phyloP scores from a whole-genome alignment of 23 tunicate genomes.

The Botrylloides violaceus region DNA sequence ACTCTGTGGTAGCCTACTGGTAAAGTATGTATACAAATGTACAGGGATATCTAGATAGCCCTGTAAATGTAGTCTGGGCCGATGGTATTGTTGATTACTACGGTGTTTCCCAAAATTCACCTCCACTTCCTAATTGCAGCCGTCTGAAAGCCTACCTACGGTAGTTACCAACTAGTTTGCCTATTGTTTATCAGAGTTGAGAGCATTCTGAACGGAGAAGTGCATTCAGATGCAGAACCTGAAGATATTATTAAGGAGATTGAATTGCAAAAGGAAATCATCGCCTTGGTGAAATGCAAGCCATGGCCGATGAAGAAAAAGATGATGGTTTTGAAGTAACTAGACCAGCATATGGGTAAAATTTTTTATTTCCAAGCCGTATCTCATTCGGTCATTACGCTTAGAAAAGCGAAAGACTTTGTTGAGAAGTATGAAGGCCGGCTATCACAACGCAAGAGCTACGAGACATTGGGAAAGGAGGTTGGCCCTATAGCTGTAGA shows the following conservation, averaged over 20 bases:
- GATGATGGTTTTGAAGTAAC: conserved; percentile 36
- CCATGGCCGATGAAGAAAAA: conserved; percentile 72
- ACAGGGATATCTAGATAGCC: too few relatives aligned
- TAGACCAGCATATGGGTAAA: not conserved
- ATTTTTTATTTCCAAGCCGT: not conserved
- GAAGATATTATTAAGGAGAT: conserved; percentile 30
- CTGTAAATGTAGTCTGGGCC: too few relatives aligned
- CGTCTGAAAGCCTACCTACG: too few relatives aligned
- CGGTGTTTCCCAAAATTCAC: too few relatives aligned
- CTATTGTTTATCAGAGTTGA: conserved; percentile 4
- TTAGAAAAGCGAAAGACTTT: conserved; percentile 25
- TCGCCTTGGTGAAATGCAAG: conserved; percentile 37
- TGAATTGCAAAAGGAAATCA: conserved; percentile 47
- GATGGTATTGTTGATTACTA: too few relatives aligned
- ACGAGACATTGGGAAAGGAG: conserved; percentile 31
- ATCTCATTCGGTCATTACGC: too few relatives aligned
- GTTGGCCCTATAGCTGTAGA: too few relatives aligned
- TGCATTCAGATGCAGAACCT: conserved; percentile 16
- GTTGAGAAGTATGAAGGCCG: conserved; percentile 48
- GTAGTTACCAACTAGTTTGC: too few relatives aligned
- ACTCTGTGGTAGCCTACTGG: too few relatives aligned
- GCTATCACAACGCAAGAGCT: conserved; percentile 17
- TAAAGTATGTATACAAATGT: too few relatives aligned
- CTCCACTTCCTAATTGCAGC: too few relatives aligned
- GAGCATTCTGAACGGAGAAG: conserved; percentile 1